Conservation (phyloP, 2,888 invertebrate species). For the Gerris lacustris region DNA sequence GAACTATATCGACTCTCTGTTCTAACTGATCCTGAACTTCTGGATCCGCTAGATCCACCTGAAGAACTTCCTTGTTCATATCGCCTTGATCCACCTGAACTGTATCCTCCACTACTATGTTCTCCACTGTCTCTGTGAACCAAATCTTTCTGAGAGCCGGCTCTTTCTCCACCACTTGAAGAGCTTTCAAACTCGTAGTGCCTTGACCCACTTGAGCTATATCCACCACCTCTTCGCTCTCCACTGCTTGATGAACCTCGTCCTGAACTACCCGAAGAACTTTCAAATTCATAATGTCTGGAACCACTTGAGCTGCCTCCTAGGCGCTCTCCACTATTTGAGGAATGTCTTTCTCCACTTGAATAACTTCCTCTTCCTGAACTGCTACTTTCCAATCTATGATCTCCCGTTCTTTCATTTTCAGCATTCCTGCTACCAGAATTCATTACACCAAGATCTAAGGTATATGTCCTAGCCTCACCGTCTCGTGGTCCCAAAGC, state of each 20-base stretch:
- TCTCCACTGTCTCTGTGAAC: background rate
- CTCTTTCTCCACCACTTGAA: background rate
- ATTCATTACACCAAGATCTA: constrained; percentile 24
- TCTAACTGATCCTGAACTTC: background rate
- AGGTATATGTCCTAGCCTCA: constrained; percentile 26
- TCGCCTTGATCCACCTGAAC: background rate
- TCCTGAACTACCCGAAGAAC: background rate
- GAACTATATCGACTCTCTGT: background rate
- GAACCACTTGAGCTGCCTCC: background rate
- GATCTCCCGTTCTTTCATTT: background rate
- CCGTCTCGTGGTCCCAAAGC: constrained; percentile 27
- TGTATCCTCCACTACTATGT: too few species aligned
- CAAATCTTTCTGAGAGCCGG: background rate
- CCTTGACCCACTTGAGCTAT: background rate
- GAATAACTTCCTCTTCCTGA: background rate
- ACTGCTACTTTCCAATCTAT: background rate
- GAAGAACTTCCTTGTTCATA: constrained; percentile 1
- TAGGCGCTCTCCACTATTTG: background rate
- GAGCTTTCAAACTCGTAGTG: background rate
- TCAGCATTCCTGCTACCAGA: background rate
- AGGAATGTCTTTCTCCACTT: background rate
- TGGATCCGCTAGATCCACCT: background rate
- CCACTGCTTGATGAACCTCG: constrained; percentile 6
- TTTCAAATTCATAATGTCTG: constrained; percentile 2
- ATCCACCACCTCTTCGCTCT: too few species aligned